Evolutionary conservation across 1,140 invertebrate genomes (phyloP), one percentile per base, ranked within the genome.

Genomic region (Ooceraea biroi): DNA sequence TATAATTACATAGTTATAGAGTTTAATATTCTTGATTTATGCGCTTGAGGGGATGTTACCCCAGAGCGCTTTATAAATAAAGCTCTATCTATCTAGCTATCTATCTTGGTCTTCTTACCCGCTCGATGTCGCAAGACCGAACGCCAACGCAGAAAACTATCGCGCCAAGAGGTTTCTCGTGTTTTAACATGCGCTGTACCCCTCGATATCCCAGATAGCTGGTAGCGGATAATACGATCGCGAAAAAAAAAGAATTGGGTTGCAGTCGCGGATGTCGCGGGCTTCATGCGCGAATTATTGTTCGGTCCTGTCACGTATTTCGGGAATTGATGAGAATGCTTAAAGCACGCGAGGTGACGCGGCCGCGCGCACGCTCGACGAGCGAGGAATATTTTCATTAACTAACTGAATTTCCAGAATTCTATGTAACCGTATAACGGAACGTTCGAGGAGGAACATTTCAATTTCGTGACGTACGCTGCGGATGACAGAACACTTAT

Each of bases 391-490:
- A 69, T 80, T 80, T 80, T 80, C 76, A 80, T 80, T 71, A 71
- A 77, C 61, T 19, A 52, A 58, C 76, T 44, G 76, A 69, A 80
- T 80, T 80, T 80, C 69, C 25, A 25, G 76, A 57, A 80, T 80
- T 80, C 76, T 80, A 71, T 80, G 76, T 71, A 80, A 80, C 76
- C 25, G 36, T 71, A 58, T 71, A 66, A 41, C 74, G 60, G 50
- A 80, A 71, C 76, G 65, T 50, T 80, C 65, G 76, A 80, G 76
- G 69, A 69, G 76, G 69, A 69, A 65, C 65, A 65, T 80, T 80
- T 71, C 76, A 80, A 80, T 80, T 80, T 80, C 65, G 76, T 80
- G 76, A 80, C 50, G 65, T 80, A 80, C 46, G 65, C 76, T 80
- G 76, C 36, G 65, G 65, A 57, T 80, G 76, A 80, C 76, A 80